Evolutionary conservation across 2,113 vertebrate species (phyloP).

Genomic region (Ictalurus furcatus): DNA sequence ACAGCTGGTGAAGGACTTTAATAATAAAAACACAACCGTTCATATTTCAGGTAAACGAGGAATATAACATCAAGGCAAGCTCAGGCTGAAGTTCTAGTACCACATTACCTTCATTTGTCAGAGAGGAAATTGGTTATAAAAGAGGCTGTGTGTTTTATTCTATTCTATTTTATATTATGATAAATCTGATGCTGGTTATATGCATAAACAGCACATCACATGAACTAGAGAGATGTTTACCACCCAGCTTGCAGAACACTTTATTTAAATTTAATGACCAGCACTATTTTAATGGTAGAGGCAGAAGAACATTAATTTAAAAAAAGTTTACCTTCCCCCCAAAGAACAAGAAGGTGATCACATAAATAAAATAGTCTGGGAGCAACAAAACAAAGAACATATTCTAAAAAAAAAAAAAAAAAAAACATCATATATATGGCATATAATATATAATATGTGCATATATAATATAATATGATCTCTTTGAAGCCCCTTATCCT

Average conservation of each 20-base stretch:
- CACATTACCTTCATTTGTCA: not conserved
- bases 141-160: not conserved
- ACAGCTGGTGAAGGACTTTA: not conserved
- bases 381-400: not conserved
- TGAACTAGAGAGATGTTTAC: not conserved
- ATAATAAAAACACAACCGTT: not conserved
- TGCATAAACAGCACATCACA: not conserved
- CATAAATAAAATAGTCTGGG: not conserved
- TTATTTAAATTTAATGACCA: conserved; percentile 21
- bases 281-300: not conserved
- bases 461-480: not conserved
- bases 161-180: not conserved
- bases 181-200: not conserved
- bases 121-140: not conserved
- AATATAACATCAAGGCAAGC: not conserved
- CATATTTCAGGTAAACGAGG: not conserved
- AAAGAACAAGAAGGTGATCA: not conserved
- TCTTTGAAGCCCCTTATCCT: too few relatives aligned
- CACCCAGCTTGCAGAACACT: not conserved
- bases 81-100: not conserved
- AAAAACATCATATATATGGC: not conserved
- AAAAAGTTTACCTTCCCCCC: not conserved
- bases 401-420: not conserved
- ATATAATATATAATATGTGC: too few relatives aligned
- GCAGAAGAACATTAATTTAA: not conserved